These are phyloP conservation scores for Teleopsis dalmanni DNA, from an alignment of 1,140 invertebrate genomes.

Conservation along the genomic window DNA sequence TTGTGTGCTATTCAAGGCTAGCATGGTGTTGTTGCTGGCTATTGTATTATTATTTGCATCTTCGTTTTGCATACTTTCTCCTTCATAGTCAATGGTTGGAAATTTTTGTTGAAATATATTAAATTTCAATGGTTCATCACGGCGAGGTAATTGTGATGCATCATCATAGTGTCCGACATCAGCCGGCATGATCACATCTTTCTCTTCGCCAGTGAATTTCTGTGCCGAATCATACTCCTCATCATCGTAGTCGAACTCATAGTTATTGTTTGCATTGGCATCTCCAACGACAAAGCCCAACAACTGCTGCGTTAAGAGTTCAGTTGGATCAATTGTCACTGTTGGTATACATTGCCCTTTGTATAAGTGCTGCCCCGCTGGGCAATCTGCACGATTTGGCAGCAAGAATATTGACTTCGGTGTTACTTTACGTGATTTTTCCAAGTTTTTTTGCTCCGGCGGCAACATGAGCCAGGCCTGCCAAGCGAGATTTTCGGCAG, in stretches of 20 bases:
- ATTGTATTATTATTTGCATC: neutral
- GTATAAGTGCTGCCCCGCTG: constrained; percentile 25
- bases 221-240: constrained; percentile 7
- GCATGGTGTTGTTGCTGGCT: neutral
- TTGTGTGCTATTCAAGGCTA: neutral
- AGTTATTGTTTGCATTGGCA: neutral
- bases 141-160: constrained; percentile 22
- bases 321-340: constrained; percentile 26
- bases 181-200: neutral
- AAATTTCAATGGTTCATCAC: constrained; percentile 39
- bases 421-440: constrained; percentile 38
- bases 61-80: neutral
- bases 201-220: neutral
- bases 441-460: constrained; percentile 23
- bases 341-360: constrained; percentile 33
- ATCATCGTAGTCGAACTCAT: constrained; percentile 14
- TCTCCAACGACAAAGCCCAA: constrained; percentile 13
- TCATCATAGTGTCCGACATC: constrained; percentile 16
- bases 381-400: constrained; percentile 29
- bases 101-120: constrained; percentile 38
- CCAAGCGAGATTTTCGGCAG: constrained; percentile 37
- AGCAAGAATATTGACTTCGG: constrained; percentile 41
- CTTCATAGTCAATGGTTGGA: constrained; percentile 19
- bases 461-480: constrained; percentile 35
- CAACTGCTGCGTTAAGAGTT: constrained; percentile 26